Evolutionary conservation across 2,888 invertebrate genomes (phyloP).

Genomic region (Epinotia demarniana): DNA sequence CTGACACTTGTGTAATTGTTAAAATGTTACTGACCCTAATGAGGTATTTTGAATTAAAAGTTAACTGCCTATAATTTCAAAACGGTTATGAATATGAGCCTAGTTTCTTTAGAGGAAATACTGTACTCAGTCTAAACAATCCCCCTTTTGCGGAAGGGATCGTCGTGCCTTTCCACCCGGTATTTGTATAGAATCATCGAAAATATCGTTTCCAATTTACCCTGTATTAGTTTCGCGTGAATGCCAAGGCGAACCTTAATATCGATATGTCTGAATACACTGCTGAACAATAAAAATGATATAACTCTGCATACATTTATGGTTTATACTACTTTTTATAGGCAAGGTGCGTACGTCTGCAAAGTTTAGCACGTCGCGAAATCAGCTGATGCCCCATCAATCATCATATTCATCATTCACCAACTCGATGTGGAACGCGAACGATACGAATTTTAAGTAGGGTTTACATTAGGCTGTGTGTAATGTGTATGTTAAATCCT

Average conservation of each 20-base stretch:
- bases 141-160: no score
- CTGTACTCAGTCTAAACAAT: no score
- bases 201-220: neutral
- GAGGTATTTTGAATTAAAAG: no score
- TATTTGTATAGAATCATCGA: no score
- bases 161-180: no score
- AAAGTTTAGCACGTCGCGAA: slow-evolving; percentile 30
- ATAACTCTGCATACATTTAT: neutral
- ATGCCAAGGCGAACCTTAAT: slow-evolving; percentile 1
- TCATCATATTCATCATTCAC: slow-evolving; percentile 6
- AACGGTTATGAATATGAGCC: no score
- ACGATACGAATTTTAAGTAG: slow-evolving; percentile 22
- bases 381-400: slow-evolving; percentile 37
- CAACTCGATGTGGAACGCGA: slow-evolving; percentile 21
- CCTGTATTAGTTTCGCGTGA: slow-evolving; percentile 1
- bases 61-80: no score
- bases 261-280: neutral
- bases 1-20: no score
- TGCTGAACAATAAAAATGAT: neutral
- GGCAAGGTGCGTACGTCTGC: slow-evolving; percentile 23
- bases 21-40: no score
- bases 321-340: neutral
- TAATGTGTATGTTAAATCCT: no score
- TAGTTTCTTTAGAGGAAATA: no score
- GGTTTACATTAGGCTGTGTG: neutral